Base-by-base conservation (phyloP, 1,140 invertebrate species). In the Caenorhabditis latens region DNA sequence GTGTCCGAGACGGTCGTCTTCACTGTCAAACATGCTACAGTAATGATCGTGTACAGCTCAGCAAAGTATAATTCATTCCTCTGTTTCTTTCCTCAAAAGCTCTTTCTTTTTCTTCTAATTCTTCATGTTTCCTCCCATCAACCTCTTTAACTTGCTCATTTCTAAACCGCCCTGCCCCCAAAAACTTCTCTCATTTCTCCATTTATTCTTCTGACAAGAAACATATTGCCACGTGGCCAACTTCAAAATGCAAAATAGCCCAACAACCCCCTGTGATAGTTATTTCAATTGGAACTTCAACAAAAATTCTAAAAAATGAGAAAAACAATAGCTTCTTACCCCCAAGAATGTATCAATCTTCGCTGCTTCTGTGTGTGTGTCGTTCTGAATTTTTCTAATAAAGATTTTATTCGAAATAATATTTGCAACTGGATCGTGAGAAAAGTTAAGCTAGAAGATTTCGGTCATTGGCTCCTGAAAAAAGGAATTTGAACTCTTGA, bases 21-120 rank as follows among this genome's bases (percentile, higher is more conserved):
- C 97, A 99, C 94, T 99, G 97, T 94, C 96, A 97, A 93, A 97
- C 97, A 94, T 99, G 97, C 94, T 98, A 98, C 94, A 98, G 96
- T 90, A 97, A 96, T 93, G 96, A 97, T 97, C 65, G 86, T 32
- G 50, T 87, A 9, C 83, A 87, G 57, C 48, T 85, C 11, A 94
- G 96, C 96, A 96, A 94, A 91, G 87, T 86, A 82, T 86, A 84
- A 83, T 14, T n/a, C 42, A 53, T 61, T 9, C 32, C 82, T 21
- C 19, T 3, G 82, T 42, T 11, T 67, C 21, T 21, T 24, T 4
- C 24, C 71, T 46, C 71, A 79, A 24, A 79, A 79, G 46, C 40
- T 50, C 71, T 79, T 79, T 79, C 71, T 79, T 24, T 24, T 9
- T 32, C 32, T 50, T 14, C 40, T 9, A 21, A 67, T 21, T 46